Evolutionary conservation across 2,797 vertebrate species (phyloP).

Genomic region (Glyptemys insculpta): DNA sequence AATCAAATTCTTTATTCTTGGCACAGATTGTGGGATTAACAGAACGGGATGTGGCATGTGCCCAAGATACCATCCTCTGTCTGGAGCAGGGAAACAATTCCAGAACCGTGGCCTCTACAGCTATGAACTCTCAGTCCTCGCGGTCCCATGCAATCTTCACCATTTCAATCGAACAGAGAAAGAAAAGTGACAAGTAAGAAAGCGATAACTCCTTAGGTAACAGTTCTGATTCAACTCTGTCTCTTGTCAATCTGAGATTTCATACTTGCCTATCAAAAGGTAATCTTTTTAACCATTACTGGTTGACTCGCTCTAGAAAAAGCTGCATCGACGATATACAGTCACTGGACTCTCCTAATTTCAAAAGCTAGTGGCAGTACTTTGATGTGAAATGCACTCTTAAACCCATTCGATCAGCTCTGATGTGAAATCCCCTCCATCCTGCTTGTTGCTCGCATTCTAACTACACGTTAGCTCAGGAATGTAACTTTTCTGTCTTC

Average conservation of each 20-base stretch:
- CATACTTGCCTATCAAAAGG: not conserved
- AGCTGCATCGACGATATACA: not conserved
- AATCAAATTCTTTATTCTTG: slow-evolving; percentile 10
- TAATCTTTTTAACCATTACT: not conserved
- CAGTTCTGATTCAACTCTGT: not conserved
- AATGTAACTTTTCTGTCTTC: not conserved
- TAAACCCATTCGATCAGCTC: not conserved
- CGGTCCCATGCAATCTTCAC: slow-evolving; percentile 98
- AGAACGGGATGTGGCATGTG: slow-evolving; percentile 86
- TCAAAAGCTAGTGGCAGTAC: not conserved
- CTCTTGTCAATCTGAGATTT: not conserved
- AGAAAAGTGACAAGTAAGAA: slow-evolving; percentile 90
- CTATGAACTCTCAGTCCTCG: slow-evolving; percentile 97
- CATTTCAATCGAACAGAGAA: slow-evolving; percentile 92
- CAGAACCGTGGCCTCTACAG: slow-evolving; percentile 94
- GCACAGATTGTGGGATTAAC: slow-evolving; percentile 93
- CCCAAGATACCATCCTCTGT: slow-evolving; percentile 89
- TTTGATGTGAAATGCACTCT: not conserved
- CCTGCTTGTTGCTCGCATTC: not conserved
- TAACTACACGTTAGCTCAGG: not conserved
- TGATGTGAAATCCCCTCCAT: not conserved
- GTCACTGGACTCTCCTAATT: too few relatives aligned
- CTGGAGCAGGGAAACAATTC: slow-evolving; percentile 93
- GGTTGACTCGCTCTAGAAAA: not conserved
- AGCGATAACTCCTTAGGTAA: not conserved